Conservation (phyloP, 1,140 invertebrate species). For the Olivierus martensii region DNA sequence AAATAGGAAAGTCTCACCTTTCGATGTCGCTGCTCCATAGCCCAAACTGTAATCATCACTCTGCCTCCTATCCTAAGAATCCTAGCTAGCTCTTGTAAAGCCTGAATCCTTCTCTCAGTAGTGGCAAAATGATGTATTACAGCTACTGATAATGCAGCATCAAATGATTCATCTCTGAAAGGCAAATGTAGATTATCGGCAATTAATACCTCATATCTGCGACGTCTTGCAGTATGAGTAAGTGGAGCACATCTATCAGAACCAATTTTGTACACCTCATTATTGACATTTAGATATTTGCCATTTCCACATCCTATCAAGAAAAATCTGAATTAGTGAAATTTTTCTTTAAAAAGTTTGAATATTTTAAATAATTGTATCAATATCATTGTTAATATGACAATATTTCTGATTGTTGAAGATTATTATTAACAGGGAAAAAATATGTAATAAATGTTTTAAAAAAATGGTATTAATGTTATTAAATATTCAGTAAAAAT, state of each 20-base stretch:
- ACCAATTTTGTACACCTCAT: constrained; percentile 68
- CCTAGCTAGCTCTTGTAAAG: constrained; percentile 70
- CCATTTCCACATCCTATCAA: constrained; percentile 77
- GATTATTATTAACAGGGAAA: too few species aligned
- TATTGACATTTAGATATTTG: constrained; percentile 77
- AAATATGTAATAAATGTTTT: too few species aligned
- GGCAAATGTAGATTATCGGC: constrained; percentile 73
- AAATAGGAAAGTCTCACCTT: constrained; percentile 40
- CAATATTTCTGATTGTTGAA: too few species aligned
- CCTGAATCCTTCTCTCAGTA: constrained; percentile 69
- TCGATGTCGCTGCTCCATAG: constrained; percentile 83
- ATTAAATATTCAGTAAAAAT: too few species aligned
- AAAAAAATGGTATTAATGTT: too few species aligned
- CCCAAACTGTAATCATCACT: constrained; percentile 91
- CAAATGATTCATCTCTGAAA: constrained; percentile 82
- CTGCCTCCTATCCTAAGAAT: constrained; percentile 77
- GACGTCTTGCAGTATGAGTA: constrained; percentile 55
- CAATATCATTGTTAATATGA: too few species aligned
- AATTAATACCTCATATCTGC: constrained; percentile 50
- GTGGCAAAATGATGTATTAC: constrained; percentile 88
- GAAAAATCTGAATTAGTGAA: constrained; percentile 3
- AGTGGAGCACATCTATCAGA: constrained; percentile 70
- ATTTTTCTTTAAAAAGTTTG: not conserved
- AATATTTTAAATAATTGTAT: too few species aligned
- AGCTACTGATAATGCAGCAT: constrained; percentile 84